Percentiles rank a stretch among this genome's conserved stretches.
Conservation (phyloP, 2,888 invertebrate genomes). For the Acleris sparsana region DNA sequence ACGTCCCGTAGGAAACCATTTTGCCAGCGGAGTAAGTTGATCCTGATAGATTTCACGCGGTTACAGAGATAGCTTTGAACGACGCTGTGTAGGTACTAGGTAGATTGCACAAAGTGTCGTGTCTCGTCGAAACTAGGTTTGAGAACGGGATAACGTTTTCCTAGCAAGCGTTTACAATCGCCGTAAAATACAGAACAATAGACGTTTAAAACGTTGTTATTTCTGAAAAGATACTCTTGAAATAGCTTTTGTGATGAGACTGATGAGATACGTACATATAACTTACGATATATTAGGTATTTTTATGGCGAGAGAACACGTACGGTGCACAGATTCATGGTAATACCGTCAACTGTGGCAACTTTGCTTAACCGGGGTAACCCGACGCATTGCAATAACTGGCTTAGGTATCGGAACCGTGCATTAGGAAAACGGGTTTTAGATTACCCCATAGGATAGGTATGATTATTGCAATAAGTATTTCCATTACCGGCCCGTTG, state of each 20-base stretch:
- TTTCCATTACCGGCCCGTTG: no score
- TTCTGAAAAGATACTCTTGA: conserved; percentile 9
- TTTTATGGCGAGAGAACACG: no score
- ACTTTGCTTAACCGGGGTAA: no score
- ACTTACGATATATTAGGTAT: no score
- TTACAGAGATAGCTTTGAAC: conserved; percentile 6
- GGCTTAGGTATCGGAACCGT: no score
- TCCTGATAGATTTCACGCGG: conserved; percentile 22
- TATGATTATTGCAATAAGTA: no score
- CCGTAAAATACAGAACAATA: conserved; percentile 9
- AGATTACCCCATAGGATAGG: no score
- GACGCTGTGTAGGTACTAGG: not conserved
- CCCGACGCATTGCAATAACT: not conserved
- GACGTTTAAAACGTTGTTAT: conserved; percentile 11
- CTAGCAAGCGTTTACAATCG: conserved; percentile 7
- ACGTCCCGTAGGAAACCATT: conserved; percentile 7
- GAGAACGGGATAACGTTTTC: conserved; percentile 23
- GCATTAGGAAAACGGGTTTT: no score
- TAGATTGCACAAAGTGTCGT: conserved; percentile 31
- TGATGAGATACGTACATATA: no score
- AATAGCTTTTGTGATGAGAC: not conserved
- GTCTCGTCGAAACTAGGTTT: conserved; percentile 12
- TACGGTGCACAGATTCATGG: no score
- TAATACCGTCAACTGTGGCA: no score
- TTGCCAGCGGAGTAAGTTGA: conserved; percentile 23